phyloP scores from a whole-genome alignment of 2,888 invertebrate genomes.

The Cistogaster globosa region DNA sequence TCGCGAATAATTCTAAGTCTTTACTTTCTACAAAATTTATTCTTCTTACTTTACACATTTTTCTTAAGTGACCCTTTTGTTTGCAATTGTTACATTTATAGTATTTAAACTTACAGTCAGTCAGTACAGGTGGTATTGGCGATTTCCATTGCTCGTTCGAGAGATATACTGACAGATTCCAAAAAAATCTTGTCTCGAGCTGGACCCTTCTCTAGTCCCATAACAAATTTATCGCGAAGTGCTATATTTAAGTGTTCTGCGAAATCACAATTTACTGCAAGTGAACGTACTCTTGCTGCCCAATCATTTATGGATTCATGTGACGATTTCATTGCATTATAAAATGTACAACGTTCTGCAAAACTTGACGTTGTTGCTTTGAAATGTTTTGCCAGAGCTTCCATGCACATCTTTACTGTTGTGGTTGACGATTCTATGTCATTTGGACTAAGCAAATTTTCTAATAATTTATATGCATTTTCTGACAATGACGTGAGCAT shows the following conservation, averaged over 20 bases:
- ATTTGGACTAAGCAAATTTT: conserved; percentile 59
- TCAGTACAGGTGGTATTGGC: conserved; percentile 8
- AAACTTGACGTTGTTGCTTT: no score
- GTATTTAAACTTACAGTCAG: background rate
- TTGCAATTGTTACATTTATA: conserved; percentile 2
- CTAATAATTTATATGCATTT: conserved; percentile 47
- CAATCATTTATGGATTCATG: conserved; percentile 65
- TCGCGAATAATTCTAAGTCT: no score
- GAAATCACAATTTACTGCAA: conserved; percentile 55
- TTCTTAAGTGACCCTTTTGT: background rate
- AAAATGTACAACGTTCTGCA: conserved; percentile 69
- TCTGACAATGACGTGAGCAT: conserved; percentile 50
- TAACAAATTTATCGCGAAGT: conserved; percentile 58
- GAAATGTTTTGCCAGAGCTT: no score
- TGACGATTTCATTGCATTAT: conserved; percentile 56
- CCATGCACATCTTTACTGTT: no score
- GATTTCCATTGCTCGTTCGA: background rate
- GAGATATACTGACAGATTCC: conserved; percentile 46
- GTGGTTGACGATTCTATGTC: conserved; percentile 18
- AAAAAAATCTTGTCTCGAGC: conserved; percentile 63
- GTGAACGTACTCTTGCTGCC: conserved; percentile 67
- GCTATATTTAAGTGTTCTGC: conserved; percentile 36
- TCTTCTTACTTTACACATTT: no score
- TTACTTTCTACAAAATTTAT: no score
- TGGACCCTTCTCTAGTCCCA: conserved; percentile 41